Conservation (phyloP, 2,113 vertebrate species). For the Athene cunicularia region DNA sequence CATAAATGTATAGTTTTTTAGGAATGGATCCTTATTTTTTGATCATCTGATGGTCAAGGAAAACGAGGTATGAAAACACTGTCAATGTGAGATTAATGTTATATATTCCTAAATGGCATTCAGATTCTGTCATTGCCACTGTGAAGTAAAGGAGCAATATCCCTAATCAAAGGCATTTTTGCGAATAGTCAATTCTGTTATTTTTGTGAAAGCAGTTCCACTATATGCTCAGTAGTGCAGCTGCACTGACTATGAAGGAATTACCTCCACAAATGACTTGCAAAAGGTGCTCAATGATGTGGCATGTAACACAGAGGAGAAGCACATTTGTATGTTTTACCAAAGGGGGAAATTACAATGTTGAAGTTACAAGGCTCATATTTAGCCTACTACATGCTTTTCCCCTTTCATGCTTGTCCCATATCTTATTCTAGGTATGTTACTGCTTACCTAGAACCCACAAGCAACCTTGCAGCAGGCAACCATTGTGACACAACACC, state of each 20-base stretch:
- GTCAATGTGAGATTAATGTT: neutral
- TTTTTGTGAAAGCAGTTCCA: neutral
- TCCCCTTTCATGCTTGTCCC: neutral
- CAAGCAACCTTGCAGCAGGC: neutral
- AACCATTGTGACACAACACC: neutral
- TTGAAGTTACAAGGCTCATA: neutral
- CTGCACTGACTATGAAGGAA: neutral
- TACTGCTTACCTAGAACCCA: neutral
- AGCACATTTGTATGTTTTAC: neutral
- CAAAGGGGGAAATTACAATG: neutral
- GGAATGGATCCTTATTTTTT: neutral
- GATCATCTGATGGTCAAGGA: neutral
- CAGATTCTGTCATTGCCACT: neutral
- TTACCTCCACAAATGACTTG: neutral
- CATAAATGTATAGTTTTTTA: neutral
- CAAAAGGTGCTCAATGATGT: neutral
- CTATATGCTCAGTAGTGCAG: neutral
- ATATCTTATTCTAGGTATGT: neutral
- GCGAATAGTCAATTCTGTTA: neutral
- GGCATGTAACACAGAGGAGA: neutral
- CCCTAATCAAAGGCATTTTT: neutral
- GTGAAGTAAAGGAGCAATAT: neutral
- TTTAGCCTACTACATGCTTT: neutral
- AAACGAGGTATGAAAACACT: constrained; percentile 29
- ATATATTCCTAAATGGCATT: neutral